Evolutionary conservation across 2,797 vertebrate species (phyloP).

Genomic region (Tapirus indicus): DNA sequence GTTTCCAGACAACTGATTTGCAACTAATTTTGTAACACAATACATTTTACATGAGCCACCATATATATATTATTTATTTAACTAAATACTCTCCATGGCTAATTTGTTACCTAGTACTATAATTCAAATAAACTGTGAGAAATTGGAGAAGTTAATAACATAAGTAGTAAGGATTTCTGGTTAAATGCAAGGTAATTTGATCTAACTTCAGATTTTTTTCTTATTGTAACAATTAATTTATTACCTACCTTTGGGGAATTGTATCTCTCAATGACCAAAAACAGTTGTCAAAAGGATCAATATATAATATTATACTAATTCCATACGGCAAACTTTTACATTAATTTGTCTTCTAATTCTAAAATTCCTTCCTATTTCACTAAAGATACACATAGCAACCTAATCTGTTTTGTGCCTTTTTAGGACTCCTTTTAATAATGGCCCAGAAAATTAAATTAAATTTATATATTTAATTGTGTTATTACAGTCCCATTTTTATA

Average conservation of each 20-base stretch:
- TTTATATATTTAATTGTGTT: neutral
- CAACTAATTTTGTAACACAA: neutral
- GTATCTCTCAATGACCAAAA: constrained; percentile 1
- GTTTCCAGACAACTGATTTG: neutral
- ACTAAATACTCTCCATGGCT: neutral
- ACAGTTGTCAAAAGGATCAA: constrained; percentile 9
- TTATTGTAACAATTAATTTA: neutral
- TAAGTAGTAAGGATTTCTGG: neutral
- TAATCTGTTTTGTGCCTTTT: neutral
- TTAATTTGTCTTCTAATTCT: neutral
- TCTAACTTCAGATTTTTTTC: neutral
- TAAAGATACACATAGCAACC: neutral
- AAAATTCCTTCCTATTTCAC: neutral
- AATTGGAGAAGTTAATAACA: neutral
- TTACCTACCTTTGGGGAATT: neutral
- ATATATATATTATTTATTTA: neutral
- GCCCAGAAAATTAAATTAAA: neutral
- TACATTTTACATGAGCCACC: neutral
- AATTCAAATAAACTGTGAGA: constrained; percentile 4
- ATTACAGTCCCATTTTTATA: constrained; percentile 15
- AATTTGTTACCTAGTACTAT: neutral
- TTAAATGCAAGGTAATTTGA: constrained; percentile 10
- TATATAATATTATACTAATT: neutral
- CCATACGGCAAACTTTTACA: neutral
- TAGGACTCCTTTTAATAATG: constrained; percentile 16